Conservation (phyloP, 2,888 invertebrate species). For the Orchesellides sinensis region DNA sequence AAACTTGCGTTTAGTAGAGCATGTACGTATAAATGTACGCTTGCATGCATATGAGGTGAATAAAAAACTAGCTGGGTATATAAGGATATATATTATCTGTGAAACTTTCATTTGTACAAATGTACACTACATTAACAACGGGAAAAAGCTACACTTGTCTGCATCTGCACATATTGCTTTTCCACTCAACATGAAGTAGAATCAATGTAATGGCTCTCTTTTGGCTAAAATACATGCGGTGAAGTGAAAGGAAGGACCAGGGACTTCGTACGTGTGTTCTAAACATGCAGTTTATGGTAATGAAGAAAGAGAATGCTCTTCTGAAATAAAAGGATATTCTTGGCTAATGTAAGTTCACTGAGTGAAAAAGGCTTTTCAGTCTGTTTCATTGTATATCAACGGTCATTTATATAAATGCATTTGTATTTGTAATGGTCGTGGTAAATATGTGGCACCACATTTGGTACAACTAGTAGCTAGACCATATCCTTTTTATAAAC, state of each 20-base stretch:
- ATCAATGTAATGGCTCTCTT: conserved; percentile 19
- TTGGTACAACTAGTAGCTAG: too few species aligned
- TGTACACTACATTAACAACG: conserved; percentile 15
- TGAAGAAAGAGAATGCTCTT: conserved; percentile 4
- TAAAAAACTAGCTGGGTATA: not conserved
- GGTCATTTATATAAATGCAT: too few species aligned
- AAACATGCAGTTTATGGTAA: conserved; percentile 20
- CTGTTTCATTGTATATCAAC: too few species aligned
- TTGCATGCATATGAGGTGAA: too few species aligned
- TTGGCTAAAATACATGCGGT: conserved; percentile 10
- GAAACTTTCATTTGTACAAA: conserved; percentile 23
- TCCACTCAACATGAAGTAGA: conserved; percentile 11
- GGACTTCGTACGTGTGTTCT: not conserved
- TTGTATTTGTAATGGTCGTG: too few species aligned
- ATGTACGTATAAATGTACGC: too few species aligned
- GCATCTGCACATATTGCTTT: conserved; percentile 25
- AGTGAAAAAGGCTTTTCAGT: too few species aligned
- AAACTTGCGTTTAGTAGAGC: too few species aligned
- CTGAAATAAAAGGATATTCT: not conserved
- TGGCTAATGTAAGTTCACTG: not conserved
- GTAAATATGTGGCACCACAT: too few species aligned
- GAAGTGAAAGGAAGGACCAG: not conserved
- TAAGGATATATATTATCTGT: conserved; percentile 6
- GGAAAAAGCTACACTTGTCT: not conserved
- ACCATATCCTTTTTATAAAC: too few species aligned